Evolutionary conservation across 2,113 vertebrate species (phyloP), one percentile per base, ranked within the genome.

Genomic region (Leptobrachium leishanense): DNA sequence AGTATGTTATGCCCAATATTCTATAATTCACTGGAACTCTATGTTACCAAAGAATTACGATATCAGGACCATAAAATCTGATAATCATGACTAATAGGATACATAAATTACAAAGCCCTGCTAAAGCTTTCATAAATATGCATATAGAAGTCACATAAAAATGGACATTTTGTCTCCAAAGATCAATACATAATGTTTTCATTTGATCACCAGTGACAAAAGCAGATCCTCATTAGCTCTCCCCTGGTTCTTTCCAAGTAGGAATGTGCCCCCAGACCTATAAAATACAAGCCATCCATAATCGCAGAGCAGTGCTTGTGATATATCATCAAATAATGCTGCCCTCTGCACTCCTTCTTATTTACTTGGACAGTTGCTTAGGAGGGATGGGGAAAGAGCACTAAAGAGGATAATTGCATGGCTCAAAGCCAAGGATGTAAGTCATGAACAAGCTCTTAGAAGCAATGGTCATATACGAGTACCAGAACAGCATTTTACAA

Each of bases 321-420:
- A 54, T 6, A 0, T 62, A 81, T 71, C 46, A 41, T 68, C 43
- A 75, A 2, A 9, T 62, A 86, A 67, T 65, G 79, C 43, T 76
- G 31, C 40, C 68, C 64, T 43, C 44, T 44, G 2, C 81, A 2
- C n/a, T 42, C 8, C 57, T 41, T 77, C 57, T 68, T 3, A 71
- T 72, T 78, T n/a, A 44, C 44, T 72, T 2, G 43, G 68, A 72
- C 44, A 72, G 57, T 50, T 81, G 41, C 15, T 63, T 43, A 67
- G 0, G 0, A 78, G 68, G 43, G 55, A 71, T 63, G 57, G 50
- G 54, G 59, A 70, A 71, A 63, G 43, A 63, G 57, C 55, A 71
- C 2, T 50, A 63, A 71, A 42, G 43, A 40, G 20, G 59, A 77
- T 70, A 77, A 77, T 77, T 77, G 66, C 43, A 68, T 77, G 75